Percentiles rank a stretch among this genome's conserved stretches.
Evolutionary conservation across 2,888 invertebrate genomes (phyloP).

Genomic region (Gastracanthus pulcherrimus): DNA sequence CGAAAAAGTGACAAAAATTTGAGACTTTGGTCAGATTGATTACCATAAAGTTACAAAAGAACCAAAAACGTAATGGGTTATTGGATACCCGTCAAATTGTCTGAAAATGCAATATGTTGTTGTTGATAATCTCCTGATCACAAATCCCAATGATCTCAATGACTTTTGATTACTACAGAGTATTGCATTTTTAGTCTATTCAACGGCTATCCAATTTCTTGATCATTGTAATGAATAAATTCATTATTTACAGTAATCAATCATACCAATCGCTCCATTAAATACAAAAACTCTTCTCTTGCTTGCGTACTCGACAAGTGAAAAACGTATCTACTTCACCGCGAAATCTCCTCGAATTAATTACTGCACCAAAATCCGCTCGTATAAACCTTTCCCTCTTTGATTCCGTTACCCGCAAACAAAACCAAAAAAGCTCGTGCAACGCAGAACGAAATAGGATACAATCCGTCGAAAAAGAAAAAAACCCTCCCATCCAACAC

Average conservation of each 20-base stretch:
- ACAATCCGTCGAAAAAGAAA: not conserved
- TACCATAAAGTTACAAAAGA: too few relatives aligned
- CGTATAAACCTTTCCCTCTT: not conserved
- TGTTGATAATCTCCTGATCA: too few relatives aligned
- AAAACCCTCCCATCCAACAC: not conserved
- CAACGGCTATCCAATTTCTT: not conserved
- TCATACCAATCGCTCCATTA: not conserved
- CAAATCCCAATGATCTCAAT: too few relatives aligned
- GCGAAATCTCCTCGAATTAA: constrained; percentile 27
- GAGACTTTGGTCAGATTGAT: too few relatives aligned
- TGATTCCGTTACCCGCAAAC: not conserved
- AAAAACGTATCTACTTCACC: too few relatives aligned
- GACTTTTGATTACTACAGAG: too few relatives aligned
- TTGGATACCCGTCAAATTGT: too few relatives aligned
- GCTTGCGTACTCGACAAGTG: not conserved
- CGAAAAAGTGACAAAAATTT: too few relatives aligned
- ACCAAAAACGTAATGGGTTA: too few relatives aligned
- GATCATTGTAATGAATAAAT: not conserved
- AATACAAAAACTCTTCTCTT: not conserved
- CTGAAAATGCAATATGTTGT: too few relatives aligned
- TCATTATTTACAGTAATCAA: not conserved
- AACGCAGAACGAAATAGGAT: not conserved
- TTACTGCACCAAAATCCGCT: constrained; percentile 23
- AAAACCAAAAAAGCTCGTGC: not conserved
- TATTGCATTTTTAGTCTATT: not conserved